Evolutionary conservation across 2,888 invertebrate species (phyloP).

Genomic region (Brachynemurus nebulosus): DNA sequence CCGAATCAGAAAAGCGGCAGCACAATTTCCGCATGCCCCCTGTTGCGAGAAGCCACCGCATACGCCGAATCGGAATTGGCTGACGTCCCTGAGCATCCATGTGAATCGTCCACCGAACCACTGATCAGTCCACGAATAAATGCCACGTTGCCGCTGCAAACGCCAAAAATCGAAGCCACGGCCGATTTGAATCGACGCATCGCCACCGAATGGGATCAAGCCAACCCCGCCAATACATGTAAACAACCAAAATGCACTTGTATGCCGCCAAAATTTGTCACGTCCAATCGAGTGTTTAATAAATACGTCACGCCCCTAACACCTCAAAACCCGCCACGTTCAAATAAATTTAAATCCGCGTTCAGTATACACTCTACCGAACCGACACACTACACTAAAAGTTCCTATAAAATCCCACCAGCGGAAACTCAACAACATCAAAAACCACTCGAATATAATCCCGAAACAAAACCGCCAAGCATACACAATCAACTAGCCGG

Average conservation of each 20-base stretch:
- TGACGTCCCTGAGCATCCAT: neutral
- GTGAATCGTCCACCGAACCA: neutral
- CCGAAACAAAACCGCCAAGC: neutral
- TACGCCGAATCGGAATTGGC: neutral
- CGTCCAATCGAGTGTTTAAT: neutral
- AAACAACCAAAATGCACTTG: constrained; percentile 4
- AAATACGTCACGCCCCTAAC: neutral
- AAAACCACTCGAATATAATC: too few species aligned
- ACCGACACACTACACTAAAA: neutral
- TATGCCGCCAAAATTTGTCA: constrained; percentile 1
- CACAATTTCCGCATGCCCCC: neutral
- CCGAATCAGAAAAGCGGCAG: constrained; percentile 24
- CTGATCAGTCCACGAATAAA: neutral
- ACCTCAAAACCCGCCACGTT: neutral
- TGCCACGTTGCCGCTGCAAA: neutral
- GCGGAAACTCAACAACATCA: neutral
- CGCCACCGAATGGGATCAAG: constrained; percentile 8
- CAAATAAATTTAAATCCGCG: neutral
- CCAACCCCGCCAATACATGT: neutral
- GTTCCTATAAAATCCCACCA: neutral
- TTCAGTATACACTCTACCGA: neutral
- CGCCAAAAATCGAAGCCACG: neutral
- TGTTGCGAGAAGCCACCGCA: constrained; percentile 4
- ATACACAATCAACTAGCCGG: neutral
- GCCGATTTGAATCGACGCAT: constrained; percentile 1